phyloP scores from a whole-genome alignment of 2,797 vertebrate species.

The Zalophus californianus region DNA sequence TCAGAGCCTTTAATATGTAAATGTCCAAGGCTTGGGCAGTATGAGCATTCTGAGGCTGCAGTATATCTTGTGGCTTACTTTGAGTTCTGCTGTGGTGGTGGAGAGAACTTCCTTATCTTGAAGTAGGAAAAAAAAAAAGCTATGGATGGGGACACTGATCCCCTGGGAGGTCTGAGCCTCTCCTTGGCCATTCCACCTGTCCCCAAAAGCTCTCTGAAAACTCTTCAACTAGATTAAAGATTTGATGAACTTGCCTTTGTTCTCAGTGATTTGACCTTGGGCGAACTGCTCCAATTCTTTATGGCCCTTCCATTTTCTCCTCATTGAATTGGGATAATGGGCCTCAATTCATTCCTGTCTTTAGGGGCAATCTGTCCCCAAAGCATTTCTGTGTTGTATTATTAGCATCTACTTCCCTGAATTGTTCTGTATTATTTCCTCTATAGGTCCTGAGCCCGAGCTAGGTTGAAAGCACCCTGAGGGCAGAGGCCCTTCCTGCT shows the following conservation, averaged over 20 bases:
- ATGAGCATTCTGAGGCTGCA: not conserved
- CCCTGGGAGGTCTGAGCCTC: constrained; percentile 61
- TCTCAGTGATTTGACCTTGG: constrained; percentile 65
- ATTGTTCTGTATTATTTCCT: constrained; percentile 1
- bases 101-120: not conserved
- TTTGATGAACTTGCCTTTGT: constrained; percentile 79
- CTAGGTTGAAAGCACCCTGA: not conserved
- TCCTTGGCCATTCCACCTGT: constrained; percentile 52
- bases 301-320: constrained; percentile 54
- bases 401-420: not conserved
- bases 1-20: not conserved
- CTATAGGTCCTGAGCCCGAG: not conserved
- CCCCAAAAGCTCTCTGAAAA: constrained; percentile 73
- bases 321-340: constrained; percentile 64
- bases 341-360: not conserved
- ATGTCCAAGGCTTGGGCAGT: not conserved
- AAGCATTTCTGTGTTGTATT: not conserved
- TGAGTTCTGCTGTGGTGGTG: not conserved
- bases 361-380: constrained; percentile 6
- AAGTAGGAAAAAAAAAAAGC: not conserved
- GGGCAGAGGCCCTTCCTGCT: not conserved
- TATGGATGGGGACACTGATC: not conserved
- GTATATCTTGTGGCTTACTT: not conserved
- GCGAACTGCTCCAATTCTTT: constrained; percentile 66
- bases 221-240: constrained; percentile 75